A percentile compares a stretch with the other conserved stretches of the same genome.
Conservation (phyloP, 2,888 invertebrate genomes). For the Melolontha melolontha region DNA sequence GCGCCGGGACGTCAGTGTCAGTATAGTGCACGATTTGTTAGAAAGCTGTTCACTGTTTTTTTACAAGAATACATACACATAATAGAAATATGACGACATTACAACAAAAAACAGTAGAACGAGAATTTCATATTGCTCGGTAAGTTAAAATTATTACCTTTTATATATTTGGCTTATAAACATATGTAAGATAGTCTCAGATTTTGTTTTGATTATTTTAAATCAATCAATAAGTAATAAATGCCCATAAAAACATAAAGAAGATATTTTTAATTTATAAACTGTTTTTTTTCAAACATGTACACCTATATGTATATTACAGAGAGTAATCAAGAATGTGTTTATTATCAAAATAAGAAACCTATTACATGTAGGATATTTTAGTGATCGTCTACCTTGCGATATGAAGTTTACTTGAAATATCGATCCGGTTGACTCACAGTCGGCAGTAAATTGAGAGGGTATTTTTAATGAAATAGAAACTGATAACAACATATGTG, state of each 20-base stretch:
- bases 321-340: too few relatives aligned
- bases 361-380: background rate
- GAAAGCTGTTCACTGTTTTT: constrained; percentile 9
- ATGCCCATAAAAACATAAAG: too few relatives aligned
- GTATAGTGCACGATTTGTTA: constrained; percentile 35
- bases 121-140: constrained; percentile 54
- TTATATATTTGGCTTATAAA: constrained; percentile 4
- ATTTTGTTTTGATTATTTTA: background rate
- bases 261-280: too few relatives aligned
- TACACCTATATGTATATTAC: too few relatives aligned
- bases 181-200: constrained; percentile 5
- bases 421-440: constrained; percentile 52
- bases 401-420: constrained; percentile 25
- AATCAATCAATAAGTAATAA: constrained; percentile 32
- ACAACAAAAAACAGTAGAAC: constrained; percentile 49
- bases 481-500: constrained; percentile 33
- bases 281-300: too few relatives aligned
- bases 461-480: constrained; percentile 23
- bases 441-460: constrained; percentile 19
- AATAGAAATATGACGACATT: constrained; percentile 29
- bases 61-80: background rate
- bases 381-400: background rate
- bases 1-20: constrained; percentile 51
- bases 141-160: constrained; percentile 38
- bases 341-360: too few relatives aligned